phyloP scores from a whole-genome alignment of 2,797 vertebrate genomes.

The Melanotaenia pygmaea region DNA sequence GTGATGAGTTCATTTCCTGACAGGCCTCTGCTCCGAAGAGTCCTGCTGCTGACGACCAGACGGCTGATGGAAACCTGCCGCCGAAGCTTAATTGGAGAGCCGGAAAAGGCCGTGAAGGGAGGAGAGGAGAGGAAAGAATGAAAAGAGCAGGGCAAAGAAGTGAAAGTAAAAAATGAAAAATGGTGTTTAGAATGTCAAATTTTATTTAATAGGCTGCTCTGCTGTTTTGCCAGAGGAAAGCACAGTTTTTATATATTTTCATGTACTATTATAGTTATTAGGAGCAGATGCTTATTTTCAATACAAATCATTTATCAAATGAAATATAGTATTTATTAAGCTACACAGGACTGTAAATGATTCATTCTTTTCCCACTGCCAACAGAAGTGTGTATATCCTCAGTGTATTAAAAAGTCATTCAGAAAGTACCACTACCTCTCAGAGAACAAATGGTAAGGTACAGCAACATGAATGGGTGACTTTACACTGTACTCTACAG shows the following conservation, averaged over 20 bases:
- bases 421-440: neutral
- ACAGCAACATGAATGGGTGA: neutral
- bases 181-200: conserved; percentile 11
- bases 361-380: no score
- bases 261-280: neutral
- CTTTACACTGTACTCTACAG: neutral
- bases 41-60: conserved; percentile 88
- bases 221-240: conserved; percentile 11
- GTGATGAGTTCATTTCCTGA: conserved; percentile 99
- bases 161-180: conserved; percentile 34
- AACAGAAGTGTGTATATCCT: no score
- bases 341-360: neutral
- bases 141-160: conserved; percentile 48
- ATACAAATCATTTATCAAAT: neutral
- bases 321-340: neutral
- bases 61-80: conserved; percentile 92
- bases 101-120: conserved; percentile 81
- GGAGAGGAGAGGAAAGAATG: conserved; percentile 45
- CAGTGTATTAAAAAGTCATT: neutral
- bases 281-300: neutral
- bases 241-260: neutral
- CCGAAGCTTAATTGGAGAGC: conserved; percentile 90
- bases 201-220: neutral
- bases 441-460: neutral
- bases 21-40: conserved; percentile 90